Conservation (phyloP, 1,140 invertebrate species). For the Paralvinella palmiformis region DNA sequence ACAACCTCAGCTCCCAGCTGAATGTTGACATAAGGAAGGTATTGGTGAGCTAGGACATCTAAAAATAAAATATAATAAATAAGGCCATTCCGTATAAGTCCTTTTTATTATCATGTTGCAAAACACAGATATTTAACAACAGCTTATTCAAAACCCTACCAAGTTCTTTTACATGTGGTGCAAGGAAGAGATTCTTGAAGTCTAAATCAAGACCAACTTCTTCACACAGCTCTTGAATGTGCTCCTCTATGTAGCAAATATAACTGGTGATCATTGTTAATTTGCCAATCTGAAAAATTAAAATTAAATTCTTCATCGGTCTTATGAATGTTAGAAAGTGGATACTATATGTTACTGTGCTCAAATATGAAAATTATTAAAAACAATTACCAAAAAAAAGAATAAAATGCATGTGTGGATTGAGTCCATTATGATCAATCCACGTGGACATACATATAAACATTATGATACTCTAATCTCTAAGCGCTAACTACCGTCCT, state of each 20-base stretch:
- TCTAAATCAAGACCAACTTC: neutral
- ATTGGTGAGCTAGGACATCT: no score
- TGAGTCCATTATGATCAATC: no score
- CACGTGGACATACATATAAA: no score
- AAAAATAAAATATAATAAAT: neutral
- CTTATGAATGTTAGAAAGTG: no score
- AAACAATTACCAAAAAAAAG: no score
- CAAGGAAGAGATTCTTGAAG: slow-evolving; percentile 9
- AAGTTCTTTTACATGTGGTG: neutral
- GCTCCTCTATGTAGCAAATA: slow-evolving; percentile 6
- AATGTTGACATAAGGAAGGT: neutral
- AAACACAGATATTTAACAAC: neutral
- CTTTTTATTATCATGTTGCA: neutral
- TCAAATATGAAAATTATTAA: no score
- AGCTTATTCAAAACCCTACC: neutral
- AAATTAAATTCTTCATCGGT: no score
- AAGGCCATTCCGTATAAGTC: neutral
- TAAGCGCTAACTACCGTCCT: no score
- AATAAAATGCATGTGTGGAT: no score
- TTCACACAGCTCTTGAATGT: neutral
- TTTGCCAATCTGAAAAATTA: slow-evolving; percentile 7
- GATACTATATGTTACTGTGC: no score
- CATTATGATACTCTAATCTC: no score
- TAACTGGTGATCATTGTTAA: neutral
- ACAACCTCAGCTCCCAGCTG: neutral